A percentile compares a stretch with the other conserved stretches of the same genome.
Conservation (phyloP, 2,888 invertebrate species). For the Brachyopa scutellaris region DNA sequence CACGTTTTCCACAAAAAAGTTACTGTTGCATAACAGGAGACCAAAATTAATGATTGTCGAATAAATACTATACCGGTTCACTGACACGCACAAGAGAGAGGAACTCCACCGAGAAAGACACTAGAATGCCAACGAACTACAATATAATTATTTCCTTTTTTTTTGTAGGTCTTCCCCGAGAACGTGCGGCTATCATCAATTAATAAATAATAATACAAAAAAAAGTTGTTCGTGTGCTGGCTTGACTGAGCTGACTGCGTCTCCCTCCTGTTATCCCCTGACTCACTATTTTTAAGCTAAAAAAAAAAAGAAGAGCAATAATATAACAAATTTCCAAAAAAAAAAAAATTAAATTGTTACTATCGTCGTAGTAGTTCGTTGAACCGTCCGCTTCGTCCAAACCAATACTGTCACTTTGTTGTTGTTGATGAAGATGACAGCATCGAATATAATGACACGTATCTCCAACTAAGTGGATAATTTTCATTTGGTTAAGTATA, state of each 20-base stretch:
- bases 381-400: conserved; percentile 18
- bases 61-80: conserved; percentile 23
- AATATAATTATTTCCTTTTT: conserved; percentile 23
- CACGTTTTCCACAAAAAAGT: neutral
- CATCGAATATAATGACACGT: neutral
- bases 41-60: conserved; percentile 11
- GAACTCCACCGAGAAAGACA: neutral
- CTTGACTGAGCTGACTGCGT: neutral
- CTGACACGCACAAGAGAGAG: conserved; percentile 17
- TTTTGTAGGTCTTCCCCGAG: conserved; percentile 29
- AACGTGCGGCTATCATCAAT: conserved; percentile 27
- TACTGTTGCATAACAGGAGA: conserved; percentile 34
- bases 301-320: neutral
- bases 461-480: neutral
- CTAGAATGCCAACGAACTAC: conserved; percentile 37
- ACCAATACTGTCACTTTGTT: too few species aligned
- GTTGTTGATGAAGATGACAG: conserved; percentile 5
- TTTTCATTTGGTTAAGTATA: neutral
- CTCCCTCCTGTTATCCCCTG: too few species aligned
- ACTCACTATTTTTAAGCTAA: neutral
- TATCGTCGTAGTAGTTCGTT: conserved; percentile 13
- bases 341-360: conserved; percentile 3
- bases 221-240: neutral
- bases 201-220: neutral
- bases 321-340: neutral